Percentiles rank a stretch among this genome's conserved stretches.
Evolutionary conservation across 2,113 vertebrate genomes (phyloP).

Genomic region (Notiomystis cincta): DNA sequence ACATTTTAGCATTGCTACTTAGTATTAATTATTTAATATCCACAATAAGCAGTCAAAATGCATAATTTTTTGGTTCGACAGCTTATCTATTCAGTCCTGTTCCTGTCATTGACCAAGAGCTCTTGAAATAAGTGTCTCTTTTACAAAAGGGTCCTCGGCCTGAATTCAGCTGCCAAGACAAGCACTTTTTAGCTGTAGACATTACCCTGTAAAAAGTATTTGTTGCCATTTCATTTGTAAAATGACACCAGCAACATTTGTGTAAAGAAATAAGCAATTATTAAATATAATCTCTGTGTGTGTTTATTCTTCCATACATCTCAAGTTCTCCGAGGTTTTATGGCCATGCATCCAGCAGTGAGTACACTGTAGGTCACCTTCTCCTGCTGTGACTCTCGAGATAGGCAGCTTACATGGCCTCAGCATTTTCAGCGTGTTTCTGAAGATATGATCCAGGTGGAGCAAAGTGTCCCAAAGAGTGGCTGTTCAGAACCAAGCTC

Average conservation of each 20-base stretch:
- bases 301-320: background rate
- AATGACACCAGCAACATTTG: constrained; percentile 19
- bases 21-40: background rate
- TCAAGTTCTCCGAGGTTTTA: background rate
- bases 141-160: background rate
- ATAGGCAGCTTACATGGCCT: background rate
- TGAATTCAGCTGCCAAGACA: background rate
- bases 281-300: background rate
- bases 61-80: background rate
- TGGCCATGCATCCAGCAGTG: background rate
- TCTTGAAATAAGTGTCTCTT: background rate
- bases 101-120: background rate
- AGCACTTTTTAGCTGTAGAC: background rate
- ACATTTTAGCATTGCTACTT: background rate
- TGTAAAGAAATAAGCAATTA: constrained; percentile 34
- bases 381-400: too few species aligned
- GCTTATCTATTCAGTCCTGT: background rate
- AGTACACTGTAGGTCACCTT: background rate
- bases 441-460: rapidly evolving
- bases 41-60: background rate
- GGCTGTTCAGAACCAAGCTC: background rate
- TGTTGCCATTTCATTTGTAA: constrained; percentile 15
- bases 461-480: background rate
- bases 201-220: background rate
- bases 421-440: background rate